Evolutionary conservation across 1,140 invertebrate genomes (phyloP), one percentile per base, ranked within the genome.

Genomic region (Drosophila littoralis): DNA sequence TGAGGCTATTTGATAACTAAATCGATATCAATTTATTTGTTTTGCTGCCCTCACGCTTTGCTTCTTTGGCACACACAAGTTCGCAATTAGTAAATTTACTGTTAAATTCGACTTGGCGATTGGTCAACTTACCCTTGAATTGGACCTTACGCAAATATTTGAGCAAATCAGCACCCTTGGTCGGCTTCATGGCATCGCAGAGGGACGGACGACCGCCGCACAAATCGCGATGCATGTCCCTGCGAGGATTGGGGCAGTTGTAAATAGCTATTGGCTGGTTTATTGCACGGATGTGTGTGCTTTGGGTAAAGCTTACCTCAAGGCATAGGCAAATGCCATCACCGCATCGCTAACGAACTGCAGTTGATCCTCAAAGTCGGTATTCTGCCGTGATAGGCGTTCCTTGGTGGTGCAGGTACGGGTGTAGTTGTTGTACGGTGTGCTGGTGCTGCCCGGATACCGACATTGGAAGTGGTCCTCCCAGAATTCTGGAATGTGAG

Each of bases 271-370:
- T 9, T 17, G 15, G 7, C 12, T 9, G n/a, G 17, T 22, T 15
- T 22, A 10, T 48, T 15, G 4, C 15, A 22, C 2, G 17, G 5
- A 9, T 40, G 9, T 8, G 35, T 50, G 40, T 79, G 52, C 93
- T 55, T 15, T 17, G 7, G 10, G 28, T 6, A 6, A 5, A 38
- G 33, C 43, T 93, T 93, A 97, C 97, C 95, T 94, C 76, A 98
- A 95, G 52, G 97, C 97, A 82, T 97, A 96, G 28, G 96, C 97
- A 91, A 98, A 98, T 2, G 97, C 97, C 95, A 98, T 95, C 0
- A 98, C 97, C 22, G 97, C 97, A 92, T 98, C 97, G 32, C 96
- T 97, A 28, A 98, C 97, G 92, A 98, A 98, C 92, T 98, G 97
- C 43, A 98, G 93, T 86, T 98, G 97, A 79, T 96, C 95, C 92